Conservation (phyloP, 2,797 vertebrate species). For the Uromys caudimaculatus region DNA sequence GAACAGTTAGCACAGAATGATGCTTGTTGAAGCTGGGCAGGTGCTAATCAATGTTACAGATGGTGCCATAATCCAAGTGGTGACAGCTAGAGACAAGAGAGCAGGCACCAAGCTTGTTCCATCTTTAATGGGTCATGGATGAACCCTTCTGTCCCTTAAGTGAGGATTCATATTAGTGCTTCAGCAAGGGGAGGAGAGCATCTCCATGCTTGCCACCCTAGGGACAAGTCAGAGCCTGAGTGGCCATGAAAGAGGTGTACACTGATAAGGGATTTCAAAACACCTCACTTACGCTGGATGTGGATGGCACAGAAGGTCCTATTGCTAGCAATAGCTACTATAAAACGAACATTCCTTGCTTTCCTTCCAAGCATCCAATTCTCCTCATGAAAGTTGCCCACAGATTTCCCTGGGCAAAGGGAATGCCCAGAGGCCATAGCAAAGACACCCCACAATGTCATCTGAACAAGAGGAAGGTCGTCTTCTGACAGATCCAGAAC, state of each 20-base stretch:
- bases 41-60: conserved; percentile 41
- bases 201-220: neutral
- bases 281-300: neutral
- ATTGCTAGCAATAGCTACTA: neutral
- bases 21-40: conserved; percentile 52
- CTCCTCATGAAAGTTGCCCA: neutral
- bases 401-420: neutral
- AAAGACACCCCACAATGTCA: neutral
- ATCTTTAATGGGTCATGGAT: neutral
- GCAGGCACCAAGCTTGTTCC: neutral
- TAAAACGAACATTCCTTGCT: neutral
- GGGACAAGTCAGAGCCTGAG: neutral
- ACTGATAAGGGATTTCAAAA: conserved; percentile 17
- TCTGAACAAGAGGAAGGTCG: neutral
- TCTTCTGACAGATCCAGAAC: neutral
- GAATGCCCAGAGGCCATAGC: neutral
- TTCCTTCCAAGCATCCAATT: conserved; percentile 14
- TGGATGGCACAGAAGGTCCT: neutral
- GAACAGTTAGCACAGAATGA: conserved; percentile 9
- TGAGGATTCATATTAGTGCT: neutral
- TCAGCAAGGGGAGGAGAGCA: neutral
- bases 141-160: neutral
- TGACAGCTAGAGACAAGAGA: neutral
- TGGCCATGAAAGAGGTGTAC: neutral
- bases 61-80: neutral